Evolutionary conservation across 2,797 vertebrate genomes (phyloP).

Genomic region (Epinephelus awoara): DNA sequence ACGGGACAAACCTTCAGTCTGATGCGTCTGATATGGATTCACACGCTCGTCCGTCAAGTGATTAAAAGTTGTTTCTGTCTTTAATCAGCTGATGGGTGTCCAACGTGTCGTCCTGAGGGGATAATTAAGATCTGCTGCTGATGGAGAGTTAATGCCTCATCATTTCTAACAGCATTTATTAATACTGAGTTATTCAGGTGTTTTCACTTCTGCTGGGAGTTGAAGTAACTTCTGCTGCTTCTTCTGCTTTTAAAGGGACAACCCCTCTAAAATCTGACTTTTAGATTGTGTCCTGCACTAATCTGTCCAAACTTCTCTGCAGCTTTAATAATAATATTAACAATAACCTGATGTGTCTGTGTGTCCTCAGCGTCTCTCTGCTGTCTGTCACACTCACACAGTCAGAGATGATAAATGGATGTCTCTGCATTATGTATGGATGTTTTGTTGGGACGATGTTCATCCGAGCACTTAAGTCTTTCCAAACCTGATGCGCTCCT

Average conservation of each 20-base stretch:
- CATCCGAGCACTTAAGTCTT: conserved; percentile 39
- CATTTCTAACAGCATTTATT: conserved; percentile 15
- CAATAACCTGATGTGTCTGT: conserved; percentile 3
- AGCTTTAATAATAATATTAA: conserved; percentile 3
- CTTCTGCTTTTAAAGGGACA: background rate
- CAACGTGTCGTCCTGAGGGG: conserved; percentile 32
- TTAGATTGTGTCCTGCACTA: background rate
- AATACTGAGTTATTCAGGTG: conserved; percentile 1
- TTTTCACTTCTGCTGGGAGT: background rate
- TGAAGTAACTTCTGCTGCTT: background rate
- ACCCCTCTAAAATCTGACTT: conserved; percentile 1
- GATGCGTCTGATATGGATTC: conserved; percentile 28
- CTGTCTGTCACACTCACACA: conserved; percentile 16
- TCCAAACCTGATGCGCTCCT: conserved; percentile 52
- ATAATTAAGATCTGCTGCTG: conserved; percentile 51
- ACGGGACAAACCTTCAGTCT: conserved; percentile 9
- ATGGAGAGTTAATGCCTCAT: background rate
- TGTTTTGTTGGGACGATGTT: conserved; percentile 69
- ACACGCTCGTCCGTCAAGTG: conserved; percentile 25
- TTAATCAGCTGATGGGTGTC: conserved; percentile 51
- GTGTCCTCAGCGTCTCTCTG: background rate
- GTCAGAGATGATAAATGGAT: conserved; percentile 40
- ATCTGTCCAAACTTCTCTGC: background rate
- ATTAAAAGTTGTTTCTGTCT: conserved; percentile 32
- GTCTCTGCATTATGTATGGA: conserved; percentile 64